Evolutionary conservation across 2,888 invertebrate species (phyloP), one percentile per base, ranked within the genome.

Genomic region (Drosophila demipolita): DNA sequence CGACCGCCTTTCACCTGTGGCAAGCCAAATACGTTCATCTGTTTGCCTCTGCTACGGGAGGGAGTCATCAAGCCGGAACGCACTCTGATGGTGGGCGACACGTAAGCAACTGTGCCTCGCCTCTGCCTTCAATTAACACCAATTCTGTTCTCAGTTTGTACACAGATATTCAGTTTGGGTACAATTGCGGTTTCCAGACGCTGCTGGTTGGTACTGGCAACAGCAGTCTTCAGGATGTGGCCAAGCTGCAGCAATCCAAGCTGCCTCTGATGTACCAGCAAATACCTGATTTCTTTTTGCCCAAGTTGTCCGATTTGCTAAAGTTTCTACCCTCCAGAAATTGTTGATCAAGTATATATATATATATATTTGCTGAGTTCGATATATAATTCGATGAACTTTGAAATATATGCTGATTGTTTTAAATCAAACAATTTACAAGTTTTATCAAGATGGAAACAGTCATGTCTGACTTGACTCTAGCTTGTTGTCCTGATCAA

Each of bases 121-220:
- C 0, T 33, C 17, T 11, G 12, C 15, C 23, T 38, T 45, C 1
- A 20, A 42, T 2, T 26, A 33, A 17, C 1, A 45, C 45, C 23
- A 45, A 20, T 1, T 32, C 20, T 9, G 1, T 17, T 7, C 29
- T n/a, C 15, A 84, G 84, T 2, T 20, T 82, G 20, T 54, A 68
- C 12, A 87, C 86, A 0, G 86, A 87, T 12, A 76, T 87, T 7
- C 78, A 69, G 8, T 76, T 87, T 32, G 86, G 86, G 20, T 83
- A 87, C 15, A 78, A 87, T 23, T 87, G 85, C 20, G 87, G 85
- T 53, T 87, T 87, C 48, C 85, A 85, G 17, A 87, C 86, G 0
- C 55, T 87, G 1, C 20, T 87, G 15, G 86, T 87, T 20, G 86
- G 87, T 65, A 77, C 80, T 17, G 86, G 86, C 0, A 68, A 78